Percentiles rank a stretch among this genome's conserved stretches.
Evolutionary conservation across 1,140 invertebrate genomes (phyloP).

Genomic region (Leucophenga varia): DNA sequence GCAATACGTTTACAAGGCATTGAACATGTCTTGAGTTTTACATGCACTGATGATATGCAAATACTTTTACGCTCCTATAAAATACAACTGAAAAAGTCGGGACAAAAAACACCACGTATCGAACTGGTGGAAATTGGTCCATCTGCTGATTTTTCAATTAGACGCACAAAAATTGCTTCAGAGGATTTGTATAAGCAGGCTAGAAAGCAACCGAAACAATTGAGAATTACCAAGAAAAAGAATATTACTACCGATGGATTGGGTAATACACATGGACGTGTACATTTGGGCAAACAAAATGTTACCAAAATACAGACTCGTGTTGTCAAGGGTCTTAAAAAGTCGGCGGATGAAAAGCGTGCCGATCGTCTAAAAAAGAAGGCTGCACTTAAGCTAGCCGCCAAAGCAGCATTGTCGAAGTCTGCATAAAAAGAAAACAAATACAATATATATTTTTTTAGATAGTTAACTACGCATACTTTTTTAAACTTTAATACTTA

Average conservation of each 20-base stretch:
- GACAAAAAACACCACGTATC: constrained; percentile 79
- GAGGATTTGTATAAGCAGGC: constrained; percentile 88
- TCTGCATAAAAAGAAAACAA: background rate
- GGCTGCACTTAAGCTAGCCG: constrained; percentile 37
- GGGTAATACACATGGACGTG: constrained; percentile 84
- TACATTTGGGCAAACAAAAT: constrained; percentile 92
- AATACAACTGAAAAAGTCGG: constrained; percentile 88
- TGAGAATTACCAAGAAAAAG: constrained; percentile 84
- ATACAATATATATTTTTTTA: constrained; percentile 1
- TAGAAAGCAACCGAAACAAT: constrained; percentile 79
- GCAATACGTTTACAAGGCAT: constrained; percentile 86
- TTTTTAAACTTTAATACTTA: too few relatives aligned
- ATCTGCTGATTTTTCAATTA: constrained; percentile 81
- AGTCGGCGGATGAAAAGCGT: constrained; percentile 70
- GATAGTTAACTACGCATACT: too few relatives aligned
- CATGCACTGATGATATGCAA: constrained; percentile 73
- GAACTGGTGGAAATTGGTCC: constrained; percentile 86
- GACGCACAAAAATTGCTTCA: constrained; percentile 85
- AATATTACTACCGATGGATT: constrained; percentile 86
- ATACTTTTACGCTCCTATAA: constrained; percentile 89
- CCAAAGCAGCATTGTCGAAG: constrained; percentile 30
- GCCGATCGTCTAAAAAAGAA: constrained; percentile 61
- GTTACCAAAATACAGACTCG: constrained; percentile 84
- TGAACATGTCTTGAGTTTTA: constrained; percentile 90
- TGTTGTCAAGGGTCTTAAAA: constrained; percentile 91